Conservation (phyloP, 2,797 vertebrate genomes). For the Sus cebifrons region DNA sequence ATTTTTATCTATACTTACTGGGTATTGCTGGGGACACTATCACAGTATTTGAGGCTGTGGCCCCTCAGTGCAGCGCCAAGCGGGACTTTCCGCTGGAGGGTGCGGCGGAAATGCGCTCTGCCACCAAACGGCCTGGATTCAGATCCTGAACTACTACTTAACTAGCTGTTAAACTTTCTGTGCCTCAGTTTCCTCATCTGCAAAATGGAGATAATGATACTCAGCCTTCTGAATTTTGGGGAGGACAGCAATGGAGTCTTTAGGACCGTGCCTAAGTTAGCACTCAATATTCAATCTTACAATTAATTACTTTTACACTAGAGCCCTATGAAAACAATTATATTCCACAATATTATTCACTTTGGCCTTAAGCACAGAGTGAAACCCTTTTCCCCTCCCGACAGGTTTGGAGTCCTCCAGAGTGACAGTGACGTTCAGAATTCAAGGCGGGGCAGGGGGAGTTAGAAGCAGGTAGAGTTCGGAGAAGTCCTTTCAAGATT, state of each 20-base stretch:
- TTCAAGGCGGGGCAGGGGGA: accelerated
- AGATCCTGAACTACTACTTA: neutral
- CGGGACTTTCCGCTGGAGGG: neutral
- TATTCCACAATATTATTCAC: neutral
- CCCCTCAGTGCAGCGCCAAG: neutral
- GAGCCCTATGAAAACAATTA: neutral
- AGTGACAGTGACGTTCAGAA: neutral
- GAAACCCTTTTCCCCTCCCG: neutral
- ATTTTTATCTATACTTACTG: neutral
- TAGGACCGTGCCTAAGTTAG: neutral
- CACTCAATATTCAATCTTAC: neutral
- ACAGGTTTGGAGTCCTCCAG: neutral
- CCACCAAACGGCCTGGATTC: neutral
- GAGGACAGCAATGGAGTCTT: neutral
- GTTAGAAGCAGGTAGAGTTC: neutral
- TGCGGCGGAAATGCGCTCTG: neutral
- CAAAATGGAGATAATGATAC: neutral
- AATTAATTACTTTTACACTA: neutral
- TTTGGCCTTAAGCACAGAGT: neutral
- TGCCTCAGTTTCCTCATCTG: neutral
- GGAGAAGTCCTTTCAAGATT: neutral
- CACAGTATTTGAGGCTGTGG: neutral
- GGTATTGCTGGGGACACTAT: neutral
- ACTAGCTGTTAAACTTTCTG: neutral
- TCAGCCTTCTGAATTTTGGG: neutral